Evolutionary conservation across 2,797 vertebrate genomes (phyloP), one percentile per base, ranked within the genome.

Genomic region (Lindbergichthys nudifrons): DNA sequence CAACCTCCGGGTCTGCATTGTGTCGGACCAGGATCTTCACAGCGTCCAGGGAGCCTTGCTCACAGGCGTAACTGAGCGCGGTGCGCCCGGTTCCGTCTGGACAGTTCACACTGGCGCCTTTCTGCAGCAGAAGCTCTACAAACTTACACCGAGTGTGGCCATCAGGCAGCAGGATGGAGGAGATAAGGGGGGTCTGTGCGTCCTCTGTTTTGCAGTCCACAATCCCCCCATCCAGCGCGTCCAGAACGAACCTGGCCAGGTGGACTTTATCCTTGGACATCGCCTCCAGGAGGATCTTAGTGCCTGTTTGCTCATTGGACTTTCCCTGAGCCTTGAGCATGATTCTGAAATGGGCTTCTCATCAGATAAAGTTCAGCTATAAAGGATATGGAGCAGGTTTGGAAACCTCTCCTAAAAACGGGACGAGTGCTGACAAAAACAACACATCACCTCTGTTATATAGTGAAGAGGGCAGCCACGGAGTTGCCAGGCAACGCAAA

Each of bases 181-280:
- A 90, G 61, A 95, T 93, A 50, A 95, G 93, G 0, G 93, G 93
- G 0, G 93, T 95, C 70, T 89, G 89, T 0, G 89, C 88, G 18
- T 81, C 68, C 6, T 92, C 93, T 0, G 86, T 87, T 64, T 73
- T 81, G 1, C 88, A 92, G 65, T 95, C 90, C 26, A 94, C 77
- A 1, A 94, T 93, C 43, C 92, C 83, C 5, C 92, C 92, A 47
- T 95, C 93, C 66, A 94, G 85, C 13, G 92, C 93, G 60, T 95
- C 94, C 26, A 95, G 87, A 2, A 95, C 87, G 41, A 95, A 95
- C 43, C 88, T 86, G 7, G 91, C 87, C 63, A 95, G 86, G 76
- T 95, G 95, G 67, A 94, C 81, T 82, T 95, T 86, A 18, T 94
- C 94, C 36, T 93, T 89, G 50, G 92, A 91, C 80, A 95, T 95